Percentiles rank a stretch among this genome's conserved stretches.
Evolutionary conservation across 2,888 invertebrate species (phyloP).

Genomic region (Rambutsinella grinnellia): DNA sequence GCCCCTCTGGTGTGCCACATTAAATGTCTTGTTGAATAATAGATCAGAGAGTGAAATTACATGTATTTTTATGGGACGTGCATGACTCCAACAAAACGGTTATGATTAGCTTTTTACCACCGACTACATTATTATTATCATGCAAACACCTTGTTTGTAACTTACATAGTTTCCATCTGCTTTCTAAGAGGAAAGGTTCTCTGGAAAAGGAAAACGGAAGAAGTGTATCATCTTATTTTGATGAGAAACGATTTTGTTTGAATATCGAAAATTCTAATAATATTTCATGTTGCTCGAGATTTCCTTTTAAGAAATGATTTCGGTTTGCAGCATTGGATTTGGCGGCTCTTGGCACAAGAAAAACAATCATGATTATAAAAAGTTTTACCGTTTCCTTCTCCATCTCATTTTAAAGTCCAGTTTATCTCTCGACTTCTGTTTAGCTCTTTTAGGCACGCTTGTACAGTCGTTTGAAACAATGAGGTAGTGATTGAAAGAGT

Average conservation of each 20-base stretch:
- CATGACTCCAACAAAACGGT: conserved; percentile 21
- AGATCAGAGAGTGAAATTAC: conserved; percentile 36
- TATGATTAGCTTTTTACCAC: conserved; percentile 31
- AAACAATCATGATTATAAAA: no score
- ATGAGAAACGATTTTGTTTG: no score
- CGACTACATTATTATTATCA: conserved; percentile 30
- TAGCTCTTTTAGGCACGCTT: conserved; percentile 24
- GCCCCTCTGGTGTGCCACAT: conserved; percentile 38
- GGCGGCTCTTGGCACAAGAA: no score
- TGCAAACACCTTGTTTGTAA: conserved; percentile 42
- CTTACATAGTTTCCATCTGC: conserved; percentile 41
- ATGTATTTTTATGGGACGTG: conserved; percentile 16
- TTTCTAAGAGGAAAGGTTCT: background rate
- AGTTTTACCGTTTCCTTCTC: no score
- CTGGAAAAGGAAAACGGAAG: conserved; percentile 34
- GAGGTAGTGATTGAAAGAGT: conserved; percentile 2
- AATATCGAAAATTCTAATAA: no score
- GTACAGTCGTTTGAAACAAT: conserved; percentile 23
- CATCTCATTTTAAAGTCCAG: no score
- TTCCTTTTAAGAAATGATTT: no score
- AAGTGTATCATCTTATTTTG: conserved; percentile 19
- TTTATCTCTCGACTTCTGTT: no score
- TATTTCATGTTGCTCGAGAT: no score
- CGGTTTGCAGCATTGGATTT: no score
- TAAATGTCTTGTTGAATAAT: conserved; percentile 42